These are phyloP conservation scores for Campopleginae sp. DNA, from an alignment of 2,888 invertebrate genomes.

Conservation along the genomic window DNA sequence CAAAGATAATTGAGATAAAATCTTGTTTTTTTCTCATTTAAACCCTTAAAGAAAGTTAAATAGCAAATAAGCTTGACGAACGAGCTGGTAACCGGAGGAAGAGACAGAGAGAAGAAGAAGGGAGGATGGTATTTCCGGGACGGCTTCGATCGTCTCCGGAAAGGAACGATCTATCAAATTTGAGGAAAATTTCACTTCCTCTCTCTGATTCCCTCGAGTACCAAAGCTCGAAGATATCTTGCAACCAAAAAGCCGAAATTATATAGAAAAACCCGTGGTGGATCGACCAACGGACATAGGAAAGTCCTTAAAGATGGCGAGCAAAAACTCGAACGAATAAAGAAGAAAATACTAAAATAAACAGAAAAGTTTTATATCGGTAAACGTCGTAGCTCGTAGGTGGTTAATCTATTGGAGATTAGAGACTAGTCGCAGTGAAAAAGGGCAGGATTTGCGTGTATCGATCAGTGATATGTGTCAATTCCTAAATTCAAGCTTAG, in stretches of 20 bases:
- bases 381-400: slow-evolving; percentile 62
- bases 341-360: background rate
- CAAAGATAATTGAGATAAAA: slow-evolving; percentile 28
- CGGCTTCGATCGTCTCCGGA: background rate
- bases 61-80: background rate
- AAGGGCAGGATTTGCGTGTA: slow-evolving; percentile 46
- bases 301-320: slow-evolving; percentile 46
- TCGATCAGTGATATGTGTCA: slow-evolving; percentile 61
- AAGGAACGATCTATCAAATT: slow-evolving; percentile 1
- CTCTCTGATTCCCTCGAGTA: background rate
- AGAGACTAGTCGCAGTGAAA: slow-evolving; percentile 75
- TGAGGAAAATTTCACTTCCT: background rate
- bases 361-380: slow-evolving; percentile 37
- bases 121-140: background rate
- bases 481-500: slow-evolving; percentile 54
- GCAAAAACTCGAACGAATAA: slow-evolving; percentile 2
- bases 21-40: background rate
- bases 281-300: slow-evolving; percentile 21
- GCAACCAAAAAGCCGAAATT: slow-evolving; percentile 1
- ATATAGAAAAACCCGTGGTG: slow-evolving; percentile 20
- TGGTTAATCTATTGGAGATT: slow-evolving; percentile 71
- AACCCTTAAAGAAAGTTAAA: background rate
- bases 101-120: background rate
- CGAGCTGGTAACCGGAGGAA: slow-evolving; percentile 39
- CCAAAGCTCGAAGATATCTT: background rate